Evolutionary conservation across 2,113 vertebrate species (phyloP), one percentile per base, ranked within the genome.

Genomic region (Prochilodus magdalenae): DNA sequence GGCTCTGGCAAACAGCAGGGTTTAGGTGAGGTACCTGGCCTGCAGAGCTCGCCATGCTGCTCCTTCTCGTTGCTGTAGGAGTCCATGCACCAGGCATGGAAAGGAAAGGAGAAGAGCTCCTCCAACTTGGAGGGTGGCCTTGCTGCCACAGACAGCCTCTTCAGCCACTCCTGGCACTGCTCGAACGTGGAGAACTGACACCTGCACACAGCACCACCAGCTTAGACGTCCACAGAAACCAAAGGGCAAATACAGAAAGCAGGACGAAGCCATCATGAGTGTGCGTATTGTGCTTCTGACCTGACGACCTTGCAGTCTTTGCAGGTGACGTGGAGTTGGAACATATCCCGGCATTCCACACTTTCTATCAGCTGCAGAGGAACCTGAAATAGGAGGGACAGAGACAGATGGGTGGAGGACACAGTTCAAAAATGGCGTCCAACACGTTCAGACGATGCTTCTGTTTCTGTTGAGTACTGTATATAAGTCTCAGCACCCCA

Each of bases 251-350:
- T 47, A 59, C 7, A 26, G 7, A 40, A 8, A 15, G 20, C 55
- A 14, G 26, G 22, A 73, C 15, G 55, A 29, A n/a, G 1, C 7
- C 10, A 16, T 24, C 60, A 30, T 53, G 27, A 49, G 55, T 36
- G 53, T 20, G 11, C 44, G 49, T 40, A 73, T 16, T 49, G n/a
- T 49, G 49, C 18, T 1, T 2, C 30, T 12, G 44, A 99, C 98
- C 97, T 96, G 91, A 98, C 94, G 57, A 99, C 94, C 92, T 99
- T 98, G 92, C 97, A 98, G 94, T 99, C 98, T 90, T 99, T 99
- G 91, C 98, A 99, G 82, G 96, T 98, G 91, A 99, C 93, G 71
- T 97, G 96, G 79, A 99, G 96, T 79, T 99, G 98, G 89, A 99
- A 98, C 91, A 98, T 98, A 79, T 99, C 98, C 14, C 97, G 93